Conservation (phyloP, 2,797 vertebrate genomes). For the Yasuhikotakia modesta region DNA sequence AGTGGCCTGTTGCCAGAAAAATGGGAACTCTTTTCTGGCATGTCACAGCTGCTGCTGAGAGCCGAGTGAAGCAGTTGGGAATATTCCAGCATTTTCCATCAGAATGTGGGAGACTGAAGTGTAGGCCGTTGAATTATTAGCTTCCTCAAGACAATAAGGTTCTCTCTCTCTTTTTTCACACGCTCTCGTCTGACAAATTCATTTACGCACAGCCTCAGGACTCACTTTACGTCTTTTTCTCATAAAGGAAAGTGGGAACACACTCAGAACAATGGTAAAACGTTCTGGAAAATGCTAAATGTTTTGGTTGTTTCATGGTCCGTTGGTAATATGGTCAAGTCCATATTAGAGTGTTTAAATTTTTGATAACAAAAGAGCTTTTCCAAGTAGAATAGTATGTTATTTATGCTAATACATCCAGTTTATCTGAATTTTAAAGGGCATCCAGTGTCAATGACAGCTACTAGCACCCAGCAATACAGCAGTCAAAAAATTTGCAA, state of each 20-base stretch:
- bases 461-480: neutral
- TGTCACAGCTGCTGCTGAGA: constrained; percentile 83
- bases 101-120: constrained; percentile 53
- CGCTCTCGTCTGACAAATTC: constrained; percentile 22
- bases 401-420: neutral
- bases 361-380: neutral
- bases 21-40: constrained; percentile 81
- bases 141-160: constrained; percentile 42
- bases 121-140: constrained; percentile 39
- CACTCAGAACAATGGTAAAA: neutral
- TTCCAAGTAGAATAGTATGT: neutral
- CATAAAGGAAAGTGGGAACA: neutral
- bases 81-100: constrained; percentile 89
- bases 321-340: too few relatives aligned
- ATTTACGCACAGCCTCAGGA: constrained; percentile 30
- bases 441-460: too few relatives aligned
- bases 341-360: neutral
- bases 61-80: constrained; percentile 86
- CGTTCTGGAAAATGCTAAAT: neutral
- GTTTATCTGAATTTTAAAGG: neutral
- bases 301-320: too few relatives aligned
- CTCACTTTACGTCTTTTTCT: constrained; percentile 8
- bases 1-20: constrained; percentile 85
- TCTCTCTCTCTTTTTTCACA: constrained; percentile 15
- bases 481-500: constrained; percentile 3